Conservation (phyloP, 1,140 invertebrate species). For the Leptinotarsa undecemlineata region DNA sequence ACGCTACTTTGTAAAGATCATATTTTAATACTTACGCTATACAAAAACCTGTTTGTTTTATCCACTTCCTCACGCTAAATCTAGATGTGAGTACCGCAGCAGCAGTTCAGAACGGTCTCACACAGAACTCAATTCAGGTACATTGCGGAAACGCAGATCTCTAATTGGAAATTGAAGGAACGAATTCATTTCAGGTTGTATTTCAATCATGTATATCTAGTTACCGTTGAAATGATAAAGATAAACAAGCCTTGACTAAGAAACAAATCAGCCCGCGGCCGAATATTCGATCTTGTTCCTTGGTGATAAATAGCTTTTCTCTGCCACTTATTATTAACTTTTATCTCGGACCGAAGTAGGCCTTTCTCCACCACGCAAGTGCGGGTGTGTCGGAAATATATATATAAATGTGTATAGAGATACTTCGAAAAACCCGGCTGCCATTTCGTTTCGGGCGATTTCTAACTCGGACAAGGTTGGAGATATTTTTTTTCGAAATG, state of each 20-base stretch:
- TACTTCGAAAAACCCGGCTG: background rate
- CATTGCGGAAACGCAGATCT: background rate
- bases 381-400: conserved; percentile 7
- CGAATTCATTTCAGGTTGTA: background rate
- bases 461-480: background rate
- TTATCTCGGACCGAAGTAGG: background rate
- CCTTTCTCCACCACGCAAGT: conserved; percentile 4
- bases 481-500: background rate
- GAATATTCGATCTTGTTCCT: conserved; percentile 1
- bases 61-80: too few species aligned
- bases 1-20: too few species aligned
- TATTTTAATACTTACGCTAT: too few species aligned
- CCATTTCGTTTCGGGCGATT: background rate
- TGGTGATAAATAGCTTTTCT: conserved; percentile 5
- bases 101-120: background rate
- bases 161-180: conserved; percentile 3
- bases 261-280: background rate
- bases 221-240: conserved; percentile 8
- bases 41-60: too few species aligned
- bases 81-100: too few species aligned
- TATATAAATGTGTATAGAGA: background rate
- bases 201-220: conserved; percentile 8
- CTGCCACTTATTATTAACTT: conserved; percentile 6
- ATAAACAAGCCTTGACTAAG: conserved; percentile 6
- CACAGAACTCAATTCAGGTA: background rate